Base-by-base conservation (phyloP, 2,888 invertebrate species). In the Eupithecia exiguata region DNA sequence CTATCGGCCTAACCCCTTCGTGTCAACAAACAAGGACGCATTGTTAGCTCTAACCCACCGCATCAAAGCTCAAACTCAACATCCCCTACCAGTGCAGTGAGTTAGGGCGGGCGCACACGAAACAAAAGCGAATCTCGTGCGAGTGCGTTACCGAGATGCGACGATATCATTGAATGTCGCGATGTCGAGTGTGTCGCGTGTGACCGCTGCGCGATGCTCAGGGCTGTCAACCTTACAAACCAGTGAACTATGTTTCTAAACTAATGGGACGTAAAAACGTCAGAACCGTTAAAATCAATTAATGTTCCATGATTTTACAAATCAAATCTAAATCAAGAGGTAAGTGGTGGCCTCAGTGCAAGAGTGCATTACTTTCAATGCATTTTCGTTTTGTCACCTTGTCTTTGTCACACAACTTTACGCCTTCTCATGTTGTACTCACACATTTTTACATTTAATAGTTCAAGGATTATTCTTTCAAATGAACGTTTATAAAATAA, bases 71-170 rank as follows among this genome's bases (percentile, higher is more conserved):
- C 62, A 62, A 62, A 7, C 35, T 62, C 14, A 1, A 62, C 35
- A 9, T 35, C 4, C 36, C 38, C 9, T 16, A 58, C 21, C 18
- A 35, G 18, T 2, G 36, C 5, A 72, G 75, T 75, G 72, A 63
- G 36, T 43, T 21, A 72, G 70, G 75, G 43, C 43, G 10, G 62
- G 9, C 4, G 30, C 58, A 80, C 81, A 75, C 83, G 84, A 85
- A 87, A 91, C 90, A 90, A 91, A 91, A 88, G 90, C 86, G 84
- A 83, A 84, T 86, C 86, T 83, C 82, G 91, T 91, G 91, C 88
- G 84, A 82, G 91, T 91, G 91, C 88, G 84, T 87, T 91, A 92
- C 90, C 82, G 58, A 90, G 91, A 92, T 92, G 84, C 80, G 82
- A 80, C 86, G 91, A 90, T 91, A 91, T 86, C 87, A 87, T 87